Evolutionary conservation across 2,888 invertebrate genomes (phyloP).

Genomic region (Limnephilus lunatus): DNA sequence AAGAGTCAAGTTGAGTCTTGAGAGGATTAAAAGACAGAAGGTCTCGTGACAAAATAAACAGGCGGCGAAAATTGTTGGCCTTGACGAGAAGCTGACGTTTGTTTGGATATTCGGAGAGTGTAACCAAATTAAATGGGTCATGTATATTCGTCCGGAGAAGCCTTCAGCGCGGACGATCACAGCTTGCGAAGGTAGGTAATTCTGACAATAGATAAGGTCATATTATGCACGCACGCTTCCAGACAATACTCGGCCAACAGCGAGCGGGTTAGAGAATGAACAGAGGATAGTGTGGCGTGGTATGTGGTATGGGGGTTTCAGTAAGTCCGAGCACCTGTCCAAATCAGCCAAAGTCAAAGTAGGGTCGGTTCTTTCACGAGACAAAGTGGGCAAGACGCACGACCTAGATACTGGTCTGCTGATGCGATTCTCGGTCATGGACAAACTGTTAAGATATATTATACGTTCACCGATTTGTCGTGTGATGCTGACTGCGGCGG

Average conservation of each 20-base stretch:
- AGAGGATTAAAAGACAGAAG: background rate
- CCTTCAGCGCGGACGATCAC: conserved; percentile 7
- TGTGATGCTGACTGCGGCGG: background rate
- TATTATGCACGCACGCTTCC: conserved; percentile 18
- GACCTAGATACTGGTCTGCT: conserved; percentile 22
- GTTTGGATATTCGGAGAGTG: background rate
- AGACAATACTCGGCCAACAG: background rate
- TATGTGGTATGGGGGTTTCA: background rate
- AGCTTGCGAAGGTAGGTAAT: conserved; percentile 29
- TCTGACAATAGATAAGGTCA: conserved; percentile 36
- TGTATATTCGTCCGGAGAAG: background rate
- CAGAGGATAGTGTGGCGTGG: too few species aligned
- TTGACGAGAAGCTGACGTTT: background rate
- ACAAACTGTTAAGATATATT: conserved; percentile 33
- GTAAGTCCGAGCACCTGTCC: conserved; percentile 37
- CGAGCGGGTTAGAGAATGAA: too few species aligned
- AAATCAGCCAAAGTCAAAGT: background rate
- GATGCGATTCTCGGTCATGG: conserved; percentile 50
- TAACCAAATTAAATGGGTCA: conserved; percentile 9
- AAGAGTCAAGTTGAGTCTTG: background rate
- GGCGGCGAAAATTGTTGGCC: background rate
- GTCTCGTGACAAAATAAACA: background rate
- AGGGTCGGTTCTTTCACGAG: conserved; percentile 31
- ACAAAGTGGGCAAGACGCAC: conserved; percentile 24
- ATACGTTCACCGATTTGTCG: conserved; percentile 33